Evolutionary conservation across 2,113 vertebrate species (phyloP).

Genomic region (Eulemur rufifrons): DNA sequence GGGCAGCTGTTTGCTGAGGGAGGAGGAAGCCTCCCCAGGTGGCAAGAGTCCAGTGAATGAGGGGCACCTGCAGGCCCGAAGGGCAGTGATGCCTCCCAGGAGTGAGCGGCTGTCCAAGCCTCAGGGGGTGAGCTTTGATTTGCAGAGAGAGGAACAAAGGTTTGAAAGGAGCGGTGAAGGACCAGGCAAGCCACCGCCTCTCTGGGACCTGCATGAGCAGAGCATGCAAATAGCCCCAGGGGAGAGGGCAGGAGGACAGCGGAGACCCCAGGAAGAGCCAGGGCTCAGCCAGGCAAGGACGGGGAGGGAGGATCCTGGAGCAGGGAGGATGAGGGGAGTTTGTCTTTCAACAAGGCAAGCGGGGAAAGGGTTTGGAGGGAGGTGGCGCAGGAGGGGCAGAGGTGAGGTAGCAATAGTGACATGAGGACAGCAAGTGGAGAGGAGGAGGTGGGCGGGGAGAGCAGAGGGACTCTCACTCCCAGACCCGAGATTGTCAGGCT

Average conservation of each 20-base stretch:
- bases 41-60: accelerated
- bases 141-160: not conserved
- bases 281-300: no score
- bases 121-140: not conserved
- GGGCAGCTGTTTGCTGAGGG: not conserved
- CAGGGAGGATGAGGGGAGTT: not conserved
- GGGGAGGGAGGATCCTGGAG: no score
- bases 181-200: not conserved
- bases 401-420: not conserved
- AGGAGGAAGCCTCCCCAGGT: not conserved
- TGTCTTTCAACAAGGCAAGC: not conserved
- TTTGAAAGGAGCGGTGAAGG: not conserved
- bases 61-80: not conserved
- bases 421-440: not conserved
- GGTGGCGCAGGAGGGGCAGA: not conserved
- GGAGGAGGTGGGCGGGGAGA: not conserved
- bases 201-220: not conserved
- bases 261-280: not conserved
- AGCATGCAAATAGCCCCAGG: no score
- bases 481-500: not conserved
- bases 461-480: not conserved
- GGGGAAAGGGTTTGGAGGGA: not conserved
- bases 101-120: no score
- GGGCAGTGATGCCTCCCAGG: not conserved
- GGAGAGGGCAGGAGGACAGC: not conserved